Evolutionary conservation across 2,888 invertebrate genomes (phyloP), one percentile per base, ranked within the genome.

Genomic region (Oscheius sp.): DNA sequence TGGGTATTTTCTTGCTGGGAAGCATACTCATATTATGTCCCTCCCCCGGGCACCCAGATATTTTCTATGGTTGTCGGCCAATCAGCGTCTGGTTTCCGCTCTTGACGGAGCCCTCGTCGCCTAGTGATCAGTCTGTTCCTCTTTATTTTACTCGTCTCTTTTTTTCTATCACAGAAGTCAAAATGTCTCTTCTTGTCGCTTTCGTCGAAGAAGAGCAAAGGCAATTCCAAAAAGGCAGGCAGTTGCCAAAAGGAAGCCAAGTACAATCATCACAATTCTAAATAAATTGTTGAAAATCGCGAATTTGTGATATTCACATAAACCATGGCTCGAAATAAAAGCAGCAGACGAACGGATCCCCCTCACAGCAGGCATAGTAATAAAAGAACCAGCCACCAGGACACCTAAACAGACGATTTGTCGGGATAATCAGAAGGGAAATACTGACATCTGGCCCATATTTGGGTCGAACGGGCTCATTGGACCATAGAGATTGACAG

Each of bases 291-390:
- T 63, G 18, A 56, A 68, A 66, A 45, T 3, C 29, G 23, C 6
- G 2, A 7, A 1, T 29, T 16, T 3, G 35, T 3, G 35, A 23
- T 18, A 79, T 82, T 77, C 43, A 86, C 85, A 86, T 82, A 12
- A 85, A 80, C 86, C 86, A 86, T 0, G 84, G 82, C 66, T 86
- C 85, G 56, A 86, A 83, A 55, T 86, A 82, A 75, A 86, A 85
- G 69, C 86, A 86, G 61, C 86, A 86, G 61, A 83, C 82, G 75
- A 85, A 86, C 16, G 85, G 86, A 68, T 84, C 82, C 61, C 83
- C 83, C 55, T 85, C 84, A 69, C 86, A 86, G 73, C 86, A 86
- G 7, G 83, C 81, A 73, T 84, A 86, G 74, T 86, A 86, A 69
- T 86, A 84, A 18, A 86, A 58, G 69, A 86, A 85, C 2, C 84